These are phyloP conservation scores for Ambastaia sidthimunki DNA, from an alignment of 2,797 vertebrate species.

Conservation along the genomic window DNA sequence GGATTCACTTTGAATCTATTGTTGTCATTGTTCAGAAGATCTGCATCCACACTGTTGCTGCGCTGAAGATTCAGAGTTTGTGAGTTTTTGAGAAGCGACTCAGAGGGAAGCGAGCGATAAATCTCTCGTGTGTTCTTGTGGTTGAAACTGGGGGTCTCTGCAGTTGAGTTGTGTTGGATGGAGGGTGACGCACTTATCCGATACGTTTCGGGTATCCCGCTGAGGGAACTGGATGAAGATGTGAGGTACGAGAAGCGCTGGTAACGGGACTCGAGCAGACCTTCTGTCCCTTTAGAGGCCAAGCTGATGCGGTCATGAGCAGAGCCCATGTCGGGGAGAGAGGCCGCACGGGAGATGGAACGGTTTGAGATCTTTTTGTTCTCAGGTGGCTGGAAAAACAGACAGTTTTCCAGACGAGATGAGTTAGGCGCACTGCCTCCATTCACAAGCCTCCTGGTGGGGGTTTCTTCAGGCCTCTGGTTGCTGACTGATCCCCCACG, in stretches of 20 bases:
- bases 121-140: slow-evolving; percentile 49
- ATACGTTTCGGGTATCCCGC: slow-evolving; percentile 51
- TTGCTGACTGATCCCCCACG: slow-evolving; percentile 57
- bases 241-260: slow-evolving; percentile 66
- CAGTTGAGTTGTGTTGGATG: not conserved
- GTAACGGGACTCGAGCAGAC: slow-evolving; percentile 53
- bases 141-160: slow-evolving; percentile 38
- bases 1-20: slow-evolving; percentile 56
- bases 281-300: slow-evolving; percentile 7
- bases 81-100: slow-evolving; percentile 45
- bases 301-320: slow-evolving; percentile 51
- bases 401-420: slow-evolving; percentile 87
- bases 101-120: slow-evolving; percentile 46
- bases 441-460: slow-evolving; percentile 67
- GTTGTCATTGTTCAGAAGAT: slow-evolving; percentile 55
- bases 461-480: slow-evolving; percentile 65
- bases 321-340: slow-evolving; percentile 66
- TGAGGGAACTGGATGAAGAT: slow-evolving; percentile 61
- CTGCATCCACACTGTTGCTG: slow-evolving; percentile 65
- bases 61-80: slow-evolving; percentile 66
- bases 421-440: slow-evolving; percentile 33
- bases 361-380: slow-evolving; percentile 49
- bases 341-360: slow-evolving; percentile 48
- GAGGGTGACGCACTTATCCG: slow-evolving; percentile 59
- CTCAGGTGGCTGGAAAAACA: slow-evolving; percentile 81